Evolutionary conservation across 2,888 invertebrate species (phyloP), one percentile per base, ranked within the genome.

Genomic region (Mellilla xanthometata): DNA sequence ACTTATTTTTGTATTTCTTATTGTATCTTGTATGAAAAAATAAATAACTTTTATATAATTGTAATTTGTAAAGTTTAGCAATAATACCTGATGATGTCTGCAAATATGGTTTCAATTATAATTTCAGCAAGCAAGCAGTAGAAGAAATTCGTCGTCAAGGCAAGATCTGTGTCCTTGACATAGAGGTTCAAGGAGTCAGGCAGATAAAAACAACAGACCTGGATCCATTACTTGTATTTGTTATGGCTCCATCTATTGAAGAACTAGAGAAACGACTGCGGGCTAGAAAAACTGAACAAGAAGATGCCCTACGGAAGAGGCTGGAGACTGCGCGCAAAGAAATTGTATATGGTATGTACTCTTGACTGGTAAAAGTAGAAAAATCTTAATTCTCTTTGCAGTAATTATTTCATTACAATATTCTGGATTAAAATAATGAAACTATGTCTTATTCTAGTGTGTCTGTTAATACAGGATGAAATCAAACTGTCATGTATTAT

Each of bases 101-200:
- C 2, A 19, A 19, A 19, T 1, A 19, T 3, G 4, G 11, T 7
- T 28, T 11, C 28, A 28, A 11, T 5, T 0, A 28, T 5, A 2
- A 28, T 84, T 91, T 5, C 75, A 97, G 99, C 78, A 96, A 96
- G 81, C 90, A 91, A 61, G 95, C 98, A 0, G 96, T 99, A 0
- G 92, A 94, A 60, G 93, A 93, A 52, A 96, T 99, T 0, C 93
- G 93, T 49, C 84, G 90, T 9, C 90, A 93, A 9, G 98, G 98
- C 2, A 95, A 95, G 72, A 93, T 99, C 28, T 99, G 99, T 72
- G 93, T 99, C 1, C 84, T 99, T 56, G 99, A 99, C 74, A 96
- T 99, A 58, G 99, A 99, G 65, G 93, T 97, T 39, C 96, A 99
- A 86, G 99, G 99, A 11, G 98, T 99, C 0, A 95, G 96, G 62